Evolutionary conservation across 2,113 vertebrate species (phyloP), one percentile per base, ranked within the genome.

Genomic region (Sorex fumeus): DNA sequence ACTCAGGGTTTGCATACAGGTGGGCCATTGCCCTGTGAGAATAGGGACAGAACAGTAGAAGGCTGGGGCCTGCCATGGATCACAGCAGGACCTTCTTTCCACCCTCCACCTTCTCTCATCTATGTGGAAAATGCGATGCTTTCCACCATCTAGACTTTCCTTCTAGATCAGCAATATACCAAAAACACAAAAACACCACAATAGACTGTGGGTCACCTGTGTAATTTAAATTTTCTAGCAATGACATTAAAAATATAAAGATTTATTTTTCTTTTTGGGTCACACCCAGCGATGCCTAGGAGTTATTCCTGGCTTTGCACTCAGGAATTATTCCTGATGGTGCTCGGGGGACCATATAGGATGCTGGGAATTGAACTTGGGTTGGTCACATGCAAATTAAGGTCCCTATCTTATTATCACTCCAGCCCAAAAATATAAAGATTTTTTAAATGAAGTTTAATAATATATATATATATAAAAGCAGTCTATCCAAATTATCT

Each of bases 21-120:
- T 97, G 96, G 10, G 98, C 95, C 97, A 98, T 97, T 23, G 98
- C 83, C 98, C 99, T 99, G 89, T 79, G n/a, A 40, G 60, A 94
- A 87, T 93, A 86, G 4, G 23, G 81, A 91, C 9, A 40, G 30
- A 34, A 18, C 5, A 19, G 47, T 21, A 75, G n/a, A 53, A 43
- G 64, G 27, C 28, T 3, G 8, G 75, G 77, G 40, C 34, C 19
- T 36, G 43, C 36, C 30, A 27, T 2, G 27, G 27, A 5, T 43
- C 13, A 0, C 28, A 45, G 8, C n/a, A 34, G 47, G 18, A 21
- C 50, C 15, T 16, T 10, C 23, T 34, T 53, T 25, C 60, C 9
- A 40, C 45, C 25, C 43, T 64, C 8, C 5, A 12, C 15, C 71
- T 82, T 64, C 43, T 74, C 81, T 75, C 87, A 69, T 18, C 30